These are phyloP conservation scores for Ditylenchus weischeri DNA, from an alignment of 2,888 invertebrate genomes.

Conservation along the genomic window DNA sequence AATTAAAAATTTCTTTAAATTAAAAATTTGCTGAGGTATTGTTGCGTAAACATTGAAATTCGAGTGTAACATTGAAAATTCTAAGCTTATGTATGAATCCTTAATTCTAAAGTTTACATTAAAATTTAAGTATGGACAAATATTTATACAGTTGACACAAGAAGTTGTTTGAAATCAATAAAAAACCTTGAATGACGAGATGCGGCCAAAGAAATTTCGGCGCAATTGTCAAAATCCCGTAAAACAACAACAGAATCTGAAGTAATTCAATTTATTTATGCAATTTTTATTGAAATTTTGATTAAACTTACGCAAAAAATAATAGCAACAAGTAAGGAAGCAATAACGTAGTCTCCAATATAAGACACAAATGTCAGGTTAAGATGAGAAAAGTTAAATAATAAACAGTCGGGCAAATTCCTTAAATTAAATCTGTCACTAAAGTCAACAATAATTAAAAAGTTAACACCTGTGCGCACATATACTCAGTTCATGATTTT, in stretches of 20 bases:
- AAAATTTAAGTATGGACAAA: no score
- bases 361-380: conserved; percentile 44
- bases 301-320: conserved; percentile 41
- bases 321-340: conserved; percentile 46
- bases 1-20: no score
- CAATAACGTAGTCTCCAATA: conserved; percentile 49
- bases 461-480: conserved; percentile 9
- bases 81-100: no score
- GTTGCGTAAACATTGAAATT: no score
- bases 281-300: not conserved
- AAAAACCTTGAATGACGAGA: conserved; percentile 41
- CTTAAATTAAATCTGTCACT: conserved; percentile 30
- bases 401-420: conserved; percentile 43
- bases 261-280: conserved; percentile 16
- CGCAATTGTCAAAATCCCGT: conserved; percentile 45
- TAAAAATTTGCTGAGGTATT: no score
- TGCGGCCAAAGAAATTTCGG: conserved; percentile 51
- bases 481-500: conserved; percentile 34
- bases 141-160: no score
- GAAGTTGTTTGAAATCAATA: no score
- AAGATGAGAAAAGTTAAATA: conserved; percentile 51
- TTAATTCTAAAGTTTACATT: no score
- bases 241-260: conserved; percentile 48
- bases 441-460: conserved; percentile 5
- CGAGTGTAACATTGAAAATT: no score